Evolutionary conservation across 1,140 invertebrate genomes (phyloP), one percentile per base, ranked within the genome.

Genomic region (Zaprionus ornatus): DNA sequence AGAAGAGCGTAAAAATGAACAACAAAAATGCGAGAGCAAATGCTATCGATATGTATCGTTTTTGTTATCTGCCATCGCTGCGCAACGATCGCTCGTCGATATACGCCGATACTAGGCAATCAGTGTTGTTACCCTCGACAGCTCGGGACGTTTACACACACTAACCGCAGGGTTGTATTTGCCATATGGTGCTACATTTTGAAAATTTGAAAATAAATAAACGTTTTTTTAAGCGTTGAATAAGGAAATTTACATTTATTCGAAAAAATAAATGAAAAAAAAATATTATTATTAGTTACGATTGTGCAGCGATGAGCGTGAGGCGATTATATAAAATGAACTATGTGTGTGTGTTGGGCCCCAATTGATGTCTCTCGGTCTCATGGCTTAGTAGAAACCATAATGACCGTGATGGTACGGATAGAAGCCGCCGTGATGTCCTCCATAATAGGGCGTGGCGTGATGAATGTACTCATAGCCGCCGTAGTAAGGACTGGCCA

Each of bases 381-480:
- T 17, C 40, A 3, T 45, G 15, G n/a, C 40, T 17, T 17, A 91
- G 67, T 91, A 90, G 61, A 77, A 88, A 42, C 83, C 79, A 60
- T 88, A 84, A 77, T 91, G 86, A 17, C 84, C 88, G 45, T 90
- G 85, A 75, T 87, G 83, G 35, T 87, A 85, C 1, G 90, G 90
- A 80, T 87, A 87, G 73, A 64, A 84, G 42, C 83, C 84, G 17
- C 37, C 69, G 35, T 88, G 80, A 42, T 87, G 84, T 17, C 90
- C 87, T 25, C 80, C 82, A 55, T 91, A 90, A 56, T 87, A 88
- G 45, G 88, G 80, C 19, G 77, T 54, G 45, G 68, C 65, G 25
- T 85, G 82, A n/a, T 74, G 52, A 15, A 83, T 63, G 55, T 91
- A 91, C 13, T 86, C 80, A 21, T 71, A 82, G 35, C 87, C 76